phyloP scores from a whole-genome alignment of 2,113 vertebrate genomes.

The Clarias macrocephalus region DNA sequence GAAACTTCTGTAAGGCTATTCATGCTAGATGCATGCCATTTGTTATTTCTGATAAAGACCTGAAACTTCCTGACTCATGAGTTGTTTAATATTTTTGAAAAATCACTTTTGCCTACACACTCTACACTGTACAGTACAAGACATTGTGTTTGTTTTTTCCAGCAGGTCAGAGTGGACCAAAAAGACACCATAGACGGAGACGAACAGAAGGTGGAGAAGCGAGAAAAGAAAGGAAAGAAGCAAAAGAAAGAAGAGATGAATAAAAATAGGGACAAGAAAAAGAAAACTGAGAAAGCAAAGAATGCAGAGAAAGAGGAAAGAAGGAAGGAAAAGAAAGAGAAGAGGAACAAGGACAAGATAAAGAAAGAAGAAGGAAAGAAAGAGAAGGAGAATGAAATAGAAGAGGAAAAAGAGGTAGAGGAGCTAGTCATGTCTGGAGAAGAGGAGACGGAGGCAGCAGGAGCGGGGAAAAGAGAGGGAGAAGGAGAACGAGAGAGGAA shows the following conservation, averaged over 20 bases:
- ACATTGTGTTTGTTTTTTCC: conserved; percentile 9
- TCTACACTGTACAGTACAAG: too few species aligned
- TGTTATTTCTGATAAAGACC: too few species aligned
- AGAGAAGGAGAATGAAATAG: conserved; percentile 54
- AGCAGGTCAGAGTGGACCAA: conserved; percentile 80
- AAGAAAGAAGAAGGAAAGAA: conserved; percentile 61
- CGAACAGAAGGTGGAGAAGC: conserved; percentile 64
- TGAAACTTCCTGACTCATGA: too few species aligned
- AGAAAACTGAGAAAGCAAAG: conserved; percentile 46
- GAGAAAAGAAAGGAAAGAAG: conserved; percentile 52
- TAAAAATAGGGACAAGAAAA: conserved; percentile 54
- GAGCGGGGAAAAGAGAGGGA: conserved; percentile 60
- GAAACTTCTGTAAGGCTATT: too few species aligned
- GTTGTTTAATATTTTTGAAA: too few species aligned
- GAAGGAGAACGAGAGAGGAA: conserved; percentile 63
- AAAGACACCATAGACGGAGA: conserved; percentile 58
- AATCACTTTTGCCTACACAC: too few species aligned
- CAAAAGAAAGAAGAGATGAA: conserved; percentile 63
- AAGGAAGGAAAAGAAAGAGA: conserved; percentile 64
- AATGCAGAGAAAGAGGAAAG: conserved; percentile 58
- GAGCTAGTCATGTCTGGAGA: conserved; percentile 67
- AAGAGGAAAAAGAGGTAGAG: conserved; percentile 44
- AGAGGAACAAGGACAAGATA: conserved; percentile 56
- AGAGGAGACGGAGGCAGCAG: conserved; percentile 62
- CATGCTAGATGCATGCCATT: too few species aligned